Evolutionary conservation across 2,797 vertebrate genomes (phyloP).

Genomic region (Microhierax caerulescens): DNA sequence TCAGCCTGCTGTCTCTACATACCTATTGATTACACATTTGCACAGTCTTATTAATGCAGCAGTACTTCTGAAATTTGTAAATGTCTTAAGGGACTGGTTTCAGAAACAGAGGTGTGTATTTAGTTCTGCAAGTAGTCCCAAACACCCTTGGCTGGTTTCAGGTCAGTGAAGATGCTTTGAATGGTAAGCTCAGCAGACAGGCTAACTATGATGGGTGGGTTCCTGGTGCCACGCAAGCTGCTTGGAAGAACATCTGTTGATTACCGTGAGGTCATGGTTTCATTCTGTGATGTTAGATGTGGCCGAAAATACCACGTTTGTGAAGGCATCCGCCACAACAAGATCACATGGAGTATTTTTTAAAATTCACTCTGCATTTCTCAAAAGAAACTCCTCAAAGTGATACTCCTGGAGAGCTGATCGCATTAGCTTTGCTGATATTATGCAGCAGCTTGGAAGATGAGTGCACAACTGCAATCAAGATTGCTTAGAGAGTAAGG

Average conservation of each 20-base stretch:
- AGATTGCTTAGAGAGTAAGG: not conserved
- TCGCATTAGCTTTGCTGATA: not conserved
- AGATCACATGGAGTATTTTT: not conserved
- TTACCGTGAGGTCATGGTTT: not conserved
- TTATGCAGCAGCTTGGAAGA: not conserved
- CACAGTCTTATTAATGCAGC: not conserved
- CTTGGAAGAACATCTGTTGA: not conserved
- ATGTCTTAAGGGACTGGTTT: not conserved
- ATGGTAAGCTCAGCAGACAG: not conserved
- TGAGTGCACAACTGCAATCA: not conserved
- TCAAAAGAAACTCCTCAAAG: not conserved
- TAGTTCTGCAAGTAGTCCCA: not conserved
- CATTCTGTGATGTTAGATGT: not conserved
- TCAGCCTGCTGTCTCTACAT: not conserved
- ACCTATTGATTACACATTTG: not conserved
- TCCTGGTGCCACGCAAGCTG: not conserved
- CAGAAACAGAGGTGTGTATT: conserved; percentile 12
- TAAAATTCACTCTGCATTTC: not conserved
- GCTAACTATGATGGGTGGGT: not conserved
- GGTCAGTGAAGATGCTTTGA: not conserved
- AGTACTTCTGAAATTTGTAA: not conserved
- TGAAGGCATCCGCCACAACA: not conserved
- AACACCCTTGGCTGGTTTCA: not conserved
- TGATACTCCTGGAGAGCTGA: not conserved
- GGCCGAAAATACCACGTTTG: not conserved